Percentiles rank a stretch among this genome's conserved stretches.
These are phyloP conservation scores for Rhineura floridana DNA, from an alignment of 2,113 vertebrate species.

Conservation along the genomic window DNA sequence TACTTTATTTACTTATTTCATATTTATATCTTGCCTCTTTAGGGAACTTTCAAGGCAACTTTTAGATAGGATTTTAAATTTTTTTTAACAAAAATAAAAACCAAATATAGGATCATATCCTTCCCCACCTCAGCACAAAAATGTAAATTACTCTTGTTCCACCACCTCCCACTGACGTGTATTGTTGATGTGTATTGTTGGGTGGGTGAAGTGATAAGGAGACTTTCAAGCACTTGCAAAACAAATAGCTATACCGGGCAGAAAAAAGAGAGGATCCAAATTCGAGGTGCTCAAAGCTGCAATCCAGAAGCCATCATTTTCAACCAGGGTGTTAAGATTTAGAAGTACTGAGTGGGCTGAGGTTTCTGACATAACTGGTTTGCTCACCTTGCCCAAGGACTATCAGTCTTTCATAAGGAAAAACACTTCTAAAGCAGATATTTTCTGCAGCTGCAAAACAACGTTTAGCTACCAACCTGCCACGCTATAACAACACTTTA, in stretches of 20 bases:
- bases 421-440: not conserved
- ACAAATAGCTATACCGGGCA: rapidly evolving
- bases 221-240: not conserved
- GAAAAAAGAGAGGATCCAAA: not conserved
- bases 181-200: not conserved
- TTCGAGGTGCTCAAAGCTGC: not conserved
- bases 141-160: not conserved
- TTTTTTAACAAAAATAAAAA: not conserved
- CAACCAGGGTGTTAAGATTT: not conserved
- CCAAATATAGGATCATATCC: rapidly evolving
- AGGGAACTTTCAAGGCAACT: not conserved
- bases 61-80: not conserved
- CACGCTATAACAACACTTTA: not conserved
- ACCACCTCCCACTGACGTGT: not conserved
- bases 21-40: not conserved
- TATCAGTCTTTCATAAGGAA: not conserved
- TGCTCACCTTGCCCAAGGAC: not conserved
- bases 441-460: not conserved
- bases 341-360: not conserved
- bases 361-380: not conserved
- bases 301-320: not conserved
- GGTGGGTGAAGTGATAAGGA: not conserved
- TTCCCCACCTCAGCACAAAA: not conserved
- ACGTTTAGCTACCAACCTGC: not conserved
- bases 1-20: not conserved